Conservation (phyloP, 2,797 vertebrate species). For the Esox masquinongy region DNA sequence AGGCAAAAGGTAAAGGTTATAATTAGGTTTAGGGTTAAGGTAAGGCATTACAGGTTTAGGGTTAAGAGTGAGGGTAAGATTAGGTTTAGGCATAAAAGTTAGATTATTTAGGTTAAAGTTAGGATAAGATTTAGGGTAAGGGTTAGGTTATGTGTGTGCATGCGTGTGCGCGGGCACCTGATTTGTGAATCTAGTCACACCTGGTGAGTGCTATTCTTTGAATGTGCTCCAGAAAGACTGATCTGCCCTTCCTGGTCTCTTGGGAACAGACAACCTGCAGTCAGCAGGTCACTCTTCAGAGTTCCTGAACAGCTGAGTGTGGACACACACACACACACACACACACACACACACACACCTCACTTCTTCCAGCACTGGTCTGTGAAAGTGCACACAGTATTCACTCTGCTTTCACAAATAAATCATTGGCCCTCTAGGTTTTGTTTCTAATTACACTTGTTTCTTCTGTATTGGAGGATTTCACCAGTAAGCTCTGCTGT, state of each 20-base stretch:
- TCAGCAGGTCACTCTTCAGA: slow-evolving; percentile 28
- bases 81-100: no score
- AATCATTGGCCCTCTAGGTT: slow-evolving; percentile 3
- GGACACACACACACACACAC: slow-evolving; percentile 14
- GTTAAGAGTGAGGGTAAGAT: no score
- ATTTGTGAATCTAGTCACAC: slow-evolving; percentile 19
- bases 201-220: slow-evolving; percentile 38
- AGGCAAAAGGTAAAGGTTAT: no score
- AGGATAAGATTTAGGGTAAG: no score
- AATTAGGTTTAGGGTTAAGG: no score
- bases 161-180: neutral
- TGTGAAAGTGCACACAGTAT: neutral
- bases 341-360: neutral
- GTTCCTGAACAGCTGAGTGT: slow-evolving; percentile 1
- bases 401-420: slow-evolving; percentile 6
- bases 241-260: slow-evolving; percentile 34
- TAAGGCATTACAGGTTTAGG: no score
- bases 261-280: slow-evolving; percentile 34
- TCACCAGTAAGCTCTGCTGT: neutral
- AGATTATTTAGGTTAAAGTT: no score
- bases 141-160: neutral
- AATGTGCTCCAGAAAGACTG: slow-evolving; percentile 34
- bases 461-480: slow-evolving; percentile 8
- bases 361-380: neutral
- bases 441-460: slow-evolving; percentile 7